phyloP scores from a whole-genome alignment of 2,888 invertebrate genomes.

The Amphipyra tragopoginis region DNA sequence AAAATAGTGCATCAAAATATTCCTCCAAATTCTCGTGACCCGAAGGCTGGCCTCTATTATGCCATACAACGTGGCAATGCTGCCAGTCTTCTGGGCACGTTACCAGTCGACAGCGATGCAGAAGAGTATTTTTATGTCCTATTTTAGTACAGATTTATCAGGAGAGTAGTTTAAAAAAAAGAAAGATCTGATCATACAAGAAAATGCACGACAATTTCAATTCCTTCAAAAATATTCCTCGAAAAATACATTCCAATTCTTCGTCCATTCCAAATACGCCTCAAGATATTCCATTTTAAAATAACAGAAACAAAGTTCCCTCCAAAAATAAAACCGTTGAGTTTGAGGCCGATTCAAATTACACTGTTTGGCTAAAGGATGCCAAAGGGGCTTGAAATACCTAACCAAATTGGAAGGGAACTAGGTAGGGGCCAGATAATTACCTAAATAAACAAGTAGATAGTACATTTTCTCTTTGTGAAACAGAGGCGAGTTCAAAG shows the following conservation, averaged over 20 bases:
- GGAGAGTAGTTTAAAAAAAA: neutral
- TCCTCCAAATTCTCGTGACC: no score
- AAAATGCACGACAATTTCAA: neutral
- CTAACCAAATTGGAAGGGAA: slow-evolving; percentile 49
- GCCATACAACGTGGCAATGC: no score
- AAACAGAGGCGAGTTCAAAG: slow-evolving; percentile 42
- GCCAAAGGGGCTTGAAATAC: slow-evolving; percentile 51
- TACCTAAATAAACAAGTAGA: slow-evolving; percentile 55
- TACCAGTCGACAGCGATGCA: no score
- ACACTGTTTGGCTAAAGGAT: slow-evolving; percentile 52
- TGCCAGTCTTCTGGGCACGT: no score
- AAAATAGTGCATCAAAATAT: no score
- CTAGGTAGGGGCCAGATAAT: slow-evolving; percentile 50
- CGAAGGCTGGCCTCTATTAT: no score
- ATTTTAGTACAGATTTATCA: neutral
- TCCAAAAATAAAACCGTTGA: slow-evolving; percentile 33
- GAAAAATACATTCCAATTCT: slow-evolving; percentile 24
- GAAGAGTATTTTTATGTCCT: no score
- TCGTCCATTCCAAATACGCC: slow-evolving; percentile 17
- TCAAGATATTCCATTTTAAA: slow-evolving; percentile 41
- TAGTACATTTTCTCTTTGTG: slow-evolving; percentile 49
- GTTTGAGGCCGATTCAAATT: slow-evolving; percentile 38
- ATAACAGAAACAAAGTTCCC: slow-evolving; percentile 34
- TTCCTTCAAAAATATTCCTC: neutral
- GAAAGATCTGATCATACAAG: neutral